A percentile compares a stretch with the other conserved stretches of the same genome.
These are phyloP conservation scores for Caenorhabditis sinica DNA, from an alignment of 2,888 invertebrate species.

Conservation along the genomic window DNA sequence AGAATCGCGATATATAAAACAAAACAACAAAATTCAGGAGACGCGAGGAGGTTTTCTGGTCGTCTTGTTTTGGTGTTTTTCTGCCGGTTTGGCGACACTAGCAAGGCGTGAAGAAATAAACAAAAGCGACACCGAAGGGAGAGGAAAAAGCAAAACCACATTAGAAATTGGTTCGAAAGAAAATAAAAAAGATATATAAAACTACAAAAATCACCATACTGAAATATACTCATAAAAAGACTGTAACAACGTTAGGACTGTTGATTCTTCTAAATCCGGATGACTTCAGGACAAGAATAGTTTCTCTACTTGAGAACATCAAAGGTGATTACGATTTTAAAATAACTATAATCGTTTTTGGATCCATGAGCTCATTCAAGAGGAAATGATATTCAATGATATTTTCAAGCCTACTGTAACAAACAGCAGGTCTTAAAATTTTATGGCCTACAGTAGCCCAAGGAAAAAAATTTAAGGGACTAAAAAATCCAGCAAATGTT, in stretches of 20 bases:
- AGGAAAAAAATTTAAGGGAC: too few relatives aligned
- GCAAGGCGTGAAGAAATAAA: conserved; percentile 14
- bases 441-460: too few relatives aligned
- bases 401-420: too few relatives aligned
- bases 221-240: not conserved
- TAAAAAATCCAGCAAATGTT: too few relatives aligned
- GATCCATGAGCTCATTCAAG: too few relatives aligned
- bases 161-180: conserved; percentile 2
- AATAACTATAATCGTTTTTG: too few relatives aligned
- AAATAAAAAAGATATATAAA: conserved; percentile 1
- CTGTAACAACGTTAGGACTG: not conserved
- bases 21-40: conserved; percentile 37
- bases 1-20: conserved; percentile 29
- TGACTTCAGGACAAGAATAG: too few relatives aligned
- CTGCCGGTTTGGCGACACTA: conserved; percentile 26
- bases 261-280: too few relatives aligned
- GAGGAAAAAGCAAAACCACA: conserved; percentile 1
- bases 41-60: conserved; percentile 11
- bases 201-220: not conserved
- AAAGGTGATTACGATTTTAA: too few relatives aligned
- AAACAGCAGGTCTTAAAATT: too few relatives aligned
- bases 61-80: conserved; percentile 24
- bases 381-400: too few relatives aligned
- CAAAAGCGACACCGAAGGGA: conserved; percentile 4
- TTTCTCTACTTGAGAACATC: too few relatives aligned